phyloP scores from a whole-genome alignment of 2,888 invertebrate species.

The Ametastegia equiseti region DNA sequence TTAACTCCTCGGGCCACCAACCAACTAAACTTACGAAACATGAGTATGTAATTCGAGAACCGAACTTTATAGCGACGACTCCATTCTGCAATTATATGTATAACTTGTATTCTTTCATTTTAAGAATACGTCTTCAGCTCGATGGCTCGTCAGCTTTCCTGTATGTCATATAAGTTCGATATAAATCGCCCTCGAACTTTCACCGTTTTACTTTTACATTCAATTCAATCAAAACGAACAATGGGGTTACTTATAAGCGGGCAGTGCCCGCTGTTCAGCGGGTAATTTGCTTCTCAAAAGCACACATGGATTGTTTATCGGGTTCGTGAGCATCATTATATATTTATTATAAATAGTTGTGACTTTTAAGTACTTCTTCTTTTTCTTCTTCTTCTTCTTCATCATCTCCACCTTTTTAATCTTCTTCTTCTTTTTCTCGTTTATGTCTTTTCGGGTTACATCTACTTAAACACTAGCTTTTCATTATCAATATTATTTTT shows the following conservation, averaged over 20 bases:
- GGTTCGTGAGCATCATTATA: constrained; percentile 40
- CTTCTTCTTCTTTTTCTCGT: constrained; percentile 55
- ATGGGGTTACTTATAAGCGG: constrained; percentile 35
- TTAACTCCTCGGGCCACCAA: constrained; percentile 40
- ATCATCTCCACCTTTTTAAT: constrained; percentile 54
- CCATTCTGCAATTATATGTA: constrained; percentile 2
- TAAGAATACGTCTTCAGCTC: neutral
- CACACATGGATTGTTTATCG: constrained; percentile 41
- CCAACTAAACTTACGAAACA: constrained; percentile 42
- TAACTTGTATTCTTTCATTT: neutral
- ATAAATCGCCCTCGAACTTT: constrained; percentile 25
- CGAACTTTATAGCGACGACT: constrained; percentile 26
- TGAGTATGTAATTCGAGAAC: constrained; percentile 23
- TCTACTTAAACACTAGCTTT: constrained; percentile 53
- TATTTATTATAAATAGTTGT: constrained; percentile 34
- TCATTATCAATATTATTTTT: constrained; percentile 46
- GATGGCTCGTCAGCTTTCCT: constrained; percentile 22
- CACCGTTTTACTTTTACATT: constrained; percentile 23
- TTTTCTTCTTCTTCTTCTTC: neutral
- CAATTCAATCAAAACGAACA: constrained; percentile 38
- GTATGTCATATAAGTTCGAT: neutral
- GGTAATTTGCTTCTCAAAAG: constrained; percentile 37
- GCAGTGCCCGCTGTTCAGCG: constrained; percentile 33
- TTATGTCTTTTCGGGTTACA: constrained; percentile 49
- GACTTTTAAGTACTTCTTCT: constrained; percentile 2